A percentile compares a stretch with the other conserved stretches of the same genome.
phyloP scores from a whole-genome alignment of 2,797 vertebrate genomes.

The Acanthopagrus latus region DNA sequence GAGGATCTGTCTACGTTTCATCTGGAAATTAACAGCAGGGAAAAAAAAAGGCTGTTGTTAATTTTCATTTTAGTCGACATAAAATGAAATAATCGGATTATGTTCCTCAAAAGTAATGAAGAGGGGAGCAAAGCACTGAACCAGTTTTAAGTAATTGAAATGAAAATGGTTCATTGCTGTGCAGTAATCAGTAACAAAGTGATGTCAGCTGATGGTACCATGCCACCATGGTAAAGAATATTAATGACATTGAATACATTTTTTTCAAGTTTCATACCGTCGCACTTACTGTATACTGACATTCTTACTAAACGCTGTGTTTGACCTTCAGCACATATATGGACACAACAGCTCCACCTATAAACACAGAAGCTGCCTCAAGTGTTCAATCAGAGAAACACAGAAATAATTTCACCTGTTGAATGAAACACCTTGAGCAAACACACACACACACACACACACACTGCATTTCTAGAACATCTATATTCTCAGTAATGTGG shows the following conservation, averaged over 20 bases:
- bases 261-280: too few relatives aligned
- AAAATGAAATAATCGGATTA: not conserved
- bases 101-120: not conserved
- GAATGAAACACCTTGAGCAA: too few relatives aligned
- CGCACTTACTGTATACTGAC: too few relatives aligned
- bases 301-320: too few relatives aligned
- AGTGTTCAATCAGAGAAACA: not conserved
- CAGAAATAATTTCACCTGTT: not conserved
- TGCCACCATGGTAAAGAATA: not conserved
- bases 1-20: not conserved
- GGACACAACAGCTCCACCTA: too few relatives aligned
- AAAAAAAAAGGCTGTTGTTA: not conserved
- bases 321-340: too few relatives aligned
- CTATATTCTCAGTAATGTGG: too few relatives aligned
- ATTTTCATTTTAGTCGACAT: too few relatives aligned
- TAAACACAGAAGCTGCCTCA: too few relatives aligned
- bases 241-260: not conserved
- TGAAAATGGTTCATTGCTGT: not conserved
- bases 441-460: too few relatives aligned
- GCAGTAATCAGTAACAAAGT: not conserved
- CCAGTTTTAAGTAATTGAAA: not conserved
- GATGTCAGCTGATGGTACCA: not conserved
- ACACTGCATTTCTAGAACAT: too few relatives aligned
- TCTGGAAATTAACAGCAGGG: not conserved
- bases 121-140: not conserved